These are phyloP conservation scores for Leptinotarsa peninsularis DNA, from an alignment of 2,888 invertebrate species.

Conservation along the genomic window DNA sequence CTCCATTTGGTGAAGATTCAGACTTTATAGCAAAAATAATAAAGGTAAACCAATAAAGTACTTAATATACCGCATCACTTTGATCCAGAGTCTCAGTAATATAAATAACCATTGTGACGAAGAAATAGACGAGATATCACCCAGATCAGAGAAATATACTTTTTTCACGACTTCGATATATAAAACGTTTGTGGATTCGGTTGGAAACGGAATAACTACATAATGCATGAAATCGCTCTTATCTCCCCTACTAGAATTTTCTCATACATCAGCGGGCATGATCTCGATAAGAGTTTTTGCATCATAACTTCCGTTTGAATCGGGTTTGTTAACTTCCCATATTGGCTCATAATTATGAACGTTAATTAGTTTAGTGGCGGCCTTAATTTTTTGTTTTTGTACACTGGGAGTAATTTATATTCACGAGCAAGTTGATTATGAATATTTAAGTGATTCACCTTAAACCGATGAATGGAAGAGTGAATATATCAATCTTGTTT, in stretches of 20 bases:
- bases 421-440: conserved; percentile 3
- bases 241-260: conserved; percentile 21
- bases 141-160: too few relatives aligned
- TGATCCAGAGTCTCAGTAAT: too few relatives aligned
- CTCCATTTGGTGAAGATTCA: too few relatives aligned
- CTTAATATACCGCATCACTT: too few relatives aligned
- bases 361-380: conserved; percentile 38
- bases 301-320: conserved; percentile 42
- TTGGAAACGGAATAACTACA: not conserved
- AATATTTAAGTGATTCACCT: conserved; percentile 3
- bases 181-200: not conserved
- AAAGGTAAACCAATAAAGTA: too few relatives aligned
- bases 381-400: conserved; percentile 22
- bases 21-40: too few relatives aligned
- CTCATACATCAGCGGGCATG: conserved; percentile 16
- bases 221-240: conserved; percentile 5
- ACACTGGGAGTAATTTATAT: not conserved
- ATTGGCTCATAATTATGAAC: conserved; percentile 40
- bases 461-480: not conserved
- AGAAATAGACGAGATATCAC: too few relatives aligned
- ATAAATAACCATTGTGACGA: too few relatives aligned
- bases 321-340: conserved; percentile 38
- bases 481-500: not conserved
- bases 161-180: not conserved
- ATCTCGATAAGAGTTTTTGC: conserved; percentile 33